Base-by-base conservation (phyloP, 2,797 vertebrate species). In the Diplodus sargus region DNA sequence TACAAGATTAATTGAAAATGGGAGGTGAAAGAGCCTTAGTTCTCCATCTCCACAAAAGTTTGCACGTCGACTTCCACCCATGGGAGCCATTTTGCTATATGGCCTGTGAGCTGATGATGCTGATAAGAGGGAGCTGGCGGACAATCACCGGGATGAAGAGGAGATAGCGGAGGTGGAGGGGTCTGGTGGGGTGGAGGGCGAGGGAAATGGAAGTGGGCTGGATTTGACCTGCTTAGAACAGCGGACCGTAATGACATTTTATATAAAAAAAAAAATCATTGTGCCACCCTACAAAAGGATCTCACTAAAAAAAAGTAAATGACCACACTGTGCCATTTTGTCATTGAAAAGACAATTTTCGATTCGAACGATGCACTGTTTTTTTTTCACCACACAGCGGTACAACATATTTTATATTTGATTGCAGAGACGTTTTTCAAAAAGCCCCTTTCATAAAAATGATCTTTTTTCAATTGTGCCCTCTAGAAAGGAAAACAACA, bases 401-500 rank as follows among this genome's bases (percentile, higher is more conserved):
- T 79, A 72, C 51, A 79, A 90, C 87, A 87, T 85, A 85, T 91
- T 92, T 94, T 89, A 74, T 76, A 79, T 91, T 93, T 83, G 78
- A 94, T 86, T 90, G 90, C 83, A 59, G 74, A 87, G 68, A 56
- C 34, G 5, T 75, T 90, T 94, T 92, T 92, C 91, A 85, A 90
- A 93, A 93, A 92, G 85, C 73, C 84, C 80, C 87, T 92, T 93
- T 91, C 84, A 89, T 78, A 87, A 78, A 92, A 94, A 91, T 81
- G 58, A 94, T 92, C 81, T 90, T 91, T 25, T 88, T 93, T 91
- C 93, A 92, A 90, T 93, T 93, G 91, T 93, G 90, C 82, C 88
- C 90, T 89, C 78, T 74, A 90, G 92, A 86, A 90, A 83, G 81
- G 81, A 89, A 91, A 93, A 93, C 90, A 95, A 87, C 74, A 89